A percentile compares a stretch with the other conserved stretches of the same genome.
phyloP scores from a whole-genome alignment of 2,888 invertebrate species.

The Argyresthia goedartella region DNA sequence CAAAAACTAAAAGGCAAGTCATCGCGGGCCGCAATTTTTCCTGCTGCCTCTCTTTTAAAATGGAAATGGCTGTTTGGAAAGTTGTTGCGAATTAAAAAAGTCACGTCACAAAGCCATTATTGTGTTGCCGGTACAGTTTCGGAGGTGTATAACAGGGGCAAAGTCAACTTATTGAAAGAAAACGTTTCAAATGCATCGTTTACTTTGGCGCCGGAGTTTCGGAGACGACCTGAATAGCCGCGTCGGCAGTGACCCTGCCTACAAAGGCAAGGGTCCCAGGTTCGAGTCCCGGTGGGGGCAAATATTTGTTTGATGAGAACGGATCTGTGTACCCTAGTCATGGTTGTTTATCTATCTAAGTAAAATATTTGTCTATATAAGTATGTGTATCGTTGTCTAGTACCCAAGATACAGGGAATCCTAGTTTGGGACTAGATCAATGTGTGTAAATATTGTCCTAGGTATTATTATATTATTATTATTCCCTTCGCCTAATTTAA shows the following conservation, averaged over 20 bases:
- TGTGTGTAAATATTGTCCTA: too few relatives aligned
- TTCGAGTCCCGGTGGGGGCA: too few relatives aligned
- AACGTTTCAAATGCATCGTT: not conserved
- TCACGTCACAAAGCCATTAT: slow-evolving; percentile 15
- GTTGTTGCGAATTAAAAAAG: slow-evolving; percentile 23
- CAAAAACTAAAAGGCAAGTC: slow-evolving; percentile 66
- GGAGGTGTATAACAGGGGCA: not conserved
- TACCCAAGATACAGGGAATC: not conserved
- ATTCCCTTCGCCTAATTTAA: too few relatives aligned
- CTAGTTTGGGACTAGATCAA: too few relatives aligned
- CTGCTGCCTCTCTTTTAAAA: slow-evolving; percentile 41
- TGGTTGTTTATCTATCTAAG: too few relatives aligned
- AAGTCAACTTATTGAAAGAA: not conserved
- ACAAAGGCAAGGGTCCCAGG: too few relatives aligned
- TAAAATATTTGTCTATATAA: too few relatives aligned
- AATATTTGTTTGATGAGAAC: too few relatives aligned
- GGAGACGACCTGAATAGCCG: not conserved
- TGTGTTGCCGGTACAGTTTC: not conserved
- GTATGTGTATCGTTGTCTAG: too few relatives aligned
- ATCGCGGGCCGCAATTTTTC: slow-evolving; percentile 57
- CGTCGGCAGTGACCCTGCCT: too few relatives aligned
- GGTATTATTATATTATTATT: too few relatives aligned
- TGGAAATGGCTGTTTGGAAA: slow-evolving; percentile 22
- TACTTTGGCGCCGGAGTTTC: not conserved
- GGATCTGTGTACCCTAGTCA: too few relatives aligned